Percentiles rank a stretch among this genome's conserved stretches.
Conservation (phyloP, 2,888 invertebrate species). For the Pelosia muscerda region DNA sequence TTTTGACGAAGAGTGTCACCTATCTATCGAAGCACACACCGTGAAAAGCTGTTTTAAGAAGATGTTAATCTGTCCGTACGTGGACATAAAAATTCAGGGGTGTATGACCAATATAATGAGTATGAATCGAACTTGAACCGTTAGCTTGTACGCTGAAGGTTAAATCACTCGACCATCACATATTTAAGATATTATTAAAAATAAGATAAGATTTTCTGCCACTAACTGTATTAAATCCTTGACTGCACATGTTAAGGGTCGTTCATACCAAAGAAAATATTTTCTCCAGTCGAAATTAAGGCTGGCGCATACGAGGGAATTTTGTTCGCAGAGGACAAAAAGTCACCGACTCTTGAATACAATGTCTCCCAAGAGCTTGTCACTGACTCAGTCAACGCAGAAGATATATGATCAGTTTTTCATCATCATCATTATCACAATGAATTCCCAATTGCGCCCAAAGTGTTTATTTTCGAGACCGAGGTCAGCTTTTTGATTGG, state of each 20-base stretch:
- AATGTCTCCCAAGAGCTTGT: not conserved
- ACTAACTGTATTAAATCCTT: constrained; percentile 8
- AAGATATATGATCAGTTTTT: not conserved
- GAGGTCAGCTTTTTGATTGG: too few species aligned
- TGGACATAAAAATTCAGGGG: not conserved
- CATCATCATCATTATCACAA: too few species aligned
- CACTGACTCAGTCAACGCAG: not conserved
- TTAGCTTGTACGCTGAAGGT: not conserved
- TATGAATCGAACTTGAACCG: not conserved
- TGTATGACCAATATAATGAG: not conserved
- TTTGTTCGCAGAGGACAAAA: not conserved
- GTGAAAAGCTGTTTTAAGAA: not conserved
- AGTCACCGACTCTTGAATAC: not conserved
- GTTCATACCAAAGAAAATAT: constrained; percentile 2
- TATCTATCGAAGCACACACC: too few species aligned
- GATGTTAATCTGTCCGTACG: not conserved
- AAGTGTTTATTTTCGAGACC: too few species aligned
- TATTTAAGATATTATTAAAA: not conserved
- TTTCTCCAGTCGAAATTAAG: not conserved
- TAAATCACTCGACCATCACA: not conserved
- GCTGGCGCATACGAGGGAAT: not conserved
- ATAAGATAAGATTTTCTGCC: not conserved
- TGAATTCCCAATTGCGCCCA: too few species aligned
- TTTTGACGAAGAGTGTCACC: not conserved
- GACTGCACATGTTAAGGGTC: constrained; percentile 8